Evolutionary conservation across 2,888 invertebrate genomes (phyloP).

Genomic region (Aporophyla lueneburgensis): DNA sequence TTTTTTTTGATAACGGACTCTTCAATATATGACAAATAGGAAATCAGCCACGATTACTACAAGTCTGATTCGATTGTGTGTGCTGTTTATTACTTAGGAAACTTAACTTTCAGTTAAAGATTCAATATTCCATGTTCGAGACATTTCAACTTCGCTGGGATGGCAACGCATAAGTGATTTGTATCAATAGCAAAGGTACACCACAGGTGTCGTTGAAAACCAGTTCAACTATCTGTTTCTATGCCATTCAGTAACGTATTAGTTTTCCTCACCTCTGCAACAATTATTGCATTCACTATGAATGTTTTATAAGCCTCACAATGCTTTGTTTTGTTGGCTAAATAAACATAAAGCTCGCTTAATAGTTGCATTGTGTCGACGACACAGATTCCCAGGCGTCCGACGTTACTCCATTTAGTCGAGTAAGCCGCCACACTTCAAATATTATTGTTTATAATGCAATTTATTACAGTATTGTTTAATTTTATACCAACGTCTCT

Average conservation of each 20-base stretch:
- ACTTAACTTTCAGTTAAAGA: not conserved
- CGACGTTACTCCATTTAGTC: slow-evolving; percentile 24
- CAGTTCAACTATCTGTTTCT: not conserved
- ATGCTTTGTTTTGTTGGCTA: slow-evolving; percentile 46
- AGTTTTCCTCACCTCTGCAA: not conserved
- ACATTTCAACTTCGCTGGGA: not conserved
- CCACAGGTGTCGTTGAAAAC: not conserved
- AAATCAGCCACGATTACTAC: not conserved
- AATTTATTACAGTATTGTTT: slow-evolving; percentile 57
- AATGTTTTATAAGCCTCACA: slow-evolving; percentile 36
- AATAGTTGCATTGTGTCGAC: slow-evolving; percentile 58
- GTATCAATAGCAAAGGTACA: not conserved
- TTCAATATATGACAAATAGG: not conserved
- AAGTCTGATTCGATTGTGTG: not conserved
- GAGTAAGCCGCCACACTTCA: slow-evolving; percentile 31
- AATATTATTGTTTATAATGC: slow-evolving; percentile 46
- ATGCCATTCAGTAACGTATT: not conserved
- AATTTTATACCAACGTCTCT: slow-evolving; percentile 10
- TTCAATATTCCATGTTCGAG: not conserved
- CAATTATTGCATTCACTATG: slow-evolving; percentile 29
- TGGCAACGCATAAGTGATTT: not conserved
- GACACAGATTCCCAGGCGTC: slow-evolving; percentile 65
- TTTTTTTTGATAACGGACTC: not conserved
- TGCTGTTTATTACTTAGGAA: not conserved
- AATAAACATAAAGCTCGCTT: slow-evolving; percentile 55